A percentile compares a stretch with the other conserved stretches of the same genome.
These are phyloP conservation scores for Leptocoma aspasia DNA, from an alignment of 2,113 vertebrate genomes.

Conservation along the genomic window DNA sequence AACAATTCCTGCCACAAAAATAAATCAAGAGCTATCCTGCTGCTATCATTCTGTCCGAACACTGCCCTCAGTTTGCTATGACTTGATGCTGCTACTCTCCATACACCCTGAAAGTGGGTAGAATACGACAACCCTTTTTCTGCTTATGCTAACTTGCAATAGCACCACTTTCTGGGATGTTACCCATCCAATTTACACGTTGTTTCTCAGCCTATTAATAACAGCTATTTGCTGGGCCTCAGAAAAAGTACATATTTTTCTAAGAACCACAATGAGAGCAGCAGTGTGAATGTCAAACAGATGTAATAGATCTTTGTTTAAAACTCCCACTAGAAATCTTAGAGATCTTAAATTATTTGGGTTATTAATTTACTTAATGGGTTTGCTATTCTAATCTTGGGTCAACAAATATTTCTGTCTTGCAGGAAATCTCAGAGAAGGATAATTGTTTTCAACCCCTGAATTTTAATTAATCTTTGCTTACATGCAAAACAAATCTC, in stretches of 20 bases:
- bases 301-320: conserved; percentile 9
- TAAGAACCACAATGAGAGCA: background rate
- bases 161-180: background rate
- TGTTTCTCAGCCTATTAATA: background rate
- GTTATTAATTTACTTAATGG: conserved; percentile 20
- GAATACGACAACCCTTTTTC: background rate
- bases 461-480: conserved; percentile 10
- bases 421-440: background rate
- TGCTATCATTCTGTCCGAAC: background rate
- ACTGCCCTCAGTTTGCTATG: background rate
- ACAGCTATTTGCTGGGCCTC: background rate
- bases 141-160: background rate
- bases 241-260: background rate
- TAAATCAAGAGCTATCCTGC: background rate
- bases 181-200: background rate
- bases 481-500: background rate
- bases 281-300: background rate
- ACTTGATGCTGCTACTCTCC: background rate
- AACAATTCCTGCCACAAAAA: background rate
- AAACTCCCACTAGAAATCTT: conserved; percentile 16
- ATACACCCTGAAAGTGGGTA: background rate
- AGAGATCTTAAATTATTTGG: conserved; percentile 11
- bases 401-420: conserved; percentile 30
- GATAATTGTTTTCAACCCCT: background rate
- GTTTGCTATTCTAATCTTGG: background rate